These are phyloP conservation scores for Beris morrisii DNA, from an alignment of 2,888 invertebrate genomes.

Conservation along the genomic window DNA sequence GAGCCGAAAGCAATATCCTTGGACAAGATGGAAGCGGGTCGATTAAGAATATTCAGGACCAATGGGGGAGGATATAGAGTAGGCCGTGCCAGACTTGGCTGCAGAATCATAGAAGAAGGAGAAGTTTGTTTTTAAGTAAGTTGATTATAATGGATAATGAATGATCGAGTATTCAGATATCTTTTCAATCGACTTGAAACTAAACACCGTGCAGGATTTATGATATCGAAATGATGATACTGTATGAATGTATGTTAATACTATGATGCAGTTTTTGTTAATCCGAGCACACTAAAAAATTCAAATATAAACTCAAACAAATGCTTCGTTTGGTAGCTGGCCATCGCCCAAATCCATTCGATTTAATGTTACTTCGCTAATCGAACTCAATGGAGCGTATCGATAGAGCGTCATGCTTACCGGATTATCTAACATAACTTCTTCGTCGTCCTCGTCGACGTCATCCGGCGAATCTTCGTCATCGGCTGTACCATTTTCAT, in stretches of 20 bases:
- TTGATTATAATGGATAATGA: no score
- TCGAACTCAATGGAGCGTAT: conserved; percentile 60
- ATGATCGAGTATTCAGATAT: no score
- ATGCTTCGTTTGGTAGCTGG: conserved; percentile 35
- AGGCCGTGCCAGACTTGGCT: no score
- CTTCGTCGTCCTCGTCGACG: conserved; percentile 47
- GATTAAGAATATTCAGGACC: no score
- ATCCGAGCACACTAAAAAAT: neutral
- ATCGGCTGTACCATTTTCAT: conserved; percentile 42
- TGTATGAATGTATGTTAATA: conserved; percentile 1
- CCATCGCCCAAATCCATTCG: conserved; percentile 39
- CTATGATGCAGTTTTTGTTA: neutral
- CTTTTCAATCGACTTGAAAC: no score
- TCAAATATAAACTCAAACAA: conserved; percentile 22
- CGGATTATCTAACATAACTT: conserved; percentile 45
- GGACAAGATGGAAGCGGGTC: no score
- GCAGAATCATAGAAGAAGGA: no score
- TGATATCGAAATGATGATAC: neutral
- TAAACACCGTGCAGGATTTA: no score
- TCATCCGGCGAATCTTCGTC: conserved; percentile 51
- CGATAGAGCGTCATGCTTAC: conserved; percentile 57
- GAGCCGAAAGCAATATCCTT: no score
- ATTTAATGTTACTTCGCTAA: conserved; percentile 58
- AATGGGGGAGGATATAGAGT: no score
- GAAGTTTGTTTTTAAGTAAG: no score